phyloP scores from a whole-genome alignment of 2,113 vertebrate genomes.

The Burhinus oedicnemus region DNA sequence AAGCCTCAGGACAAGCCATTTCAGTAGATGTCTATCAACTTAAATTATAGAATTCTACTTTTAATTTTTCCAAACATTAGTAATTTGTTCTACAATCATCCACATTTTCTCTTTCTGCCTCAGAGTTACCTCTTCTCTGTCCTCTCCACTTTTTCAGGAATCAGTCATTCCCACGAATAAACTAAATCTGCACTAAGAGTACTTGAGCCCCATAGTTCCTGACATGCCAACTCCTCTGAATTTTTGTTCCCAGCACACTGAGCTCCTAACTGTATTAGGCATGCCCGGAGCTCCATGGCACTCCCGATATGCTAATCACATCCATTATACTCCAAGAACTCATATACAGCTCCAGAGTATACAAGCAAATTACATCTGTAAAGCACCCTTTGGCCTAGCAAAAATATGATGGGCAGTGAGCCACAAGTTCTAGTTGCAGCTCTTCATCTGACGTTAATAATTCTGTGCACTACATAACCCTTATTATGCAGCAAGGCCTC shows the following conservation, averaged over 20 bases:
- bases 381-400: constrained; percentile 34
- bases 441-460: constrained; percentile 49
- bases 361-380: constrained; percentile 29
- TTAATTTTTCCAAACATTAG: not conserved
- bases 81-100: not conserved
- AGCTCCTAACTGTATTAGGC: not conserved
- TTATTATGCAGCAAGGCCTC: constrained; percentile 57
- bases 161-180: not conserved
- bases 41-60: not conserved
- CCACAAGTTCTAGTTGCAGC: constrained; percentile 31
- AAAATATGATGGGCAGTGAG: constrained; percentile 42
- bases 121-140: not conserved
- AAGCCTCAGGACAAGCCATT: not conserved
- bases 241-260: not conserved
- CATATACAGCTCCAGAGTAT: not conserved
- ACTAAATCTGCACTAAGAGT: not conserved
- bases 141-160: not conserved
- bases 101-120: not conserved
- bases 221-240: not conserved
- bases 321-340: not conserved
- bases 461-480: constrained; percentile 18
- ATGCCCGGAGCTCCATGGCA: not conserved
- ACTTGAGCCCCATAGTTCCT: not conserved
- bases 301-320: not conserved
- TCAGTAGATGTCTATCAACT: not conserved